Conservation (phyloP, 1,140 invertebrate genomes). For the Pseudomyrmex flavicornis region DNA sequence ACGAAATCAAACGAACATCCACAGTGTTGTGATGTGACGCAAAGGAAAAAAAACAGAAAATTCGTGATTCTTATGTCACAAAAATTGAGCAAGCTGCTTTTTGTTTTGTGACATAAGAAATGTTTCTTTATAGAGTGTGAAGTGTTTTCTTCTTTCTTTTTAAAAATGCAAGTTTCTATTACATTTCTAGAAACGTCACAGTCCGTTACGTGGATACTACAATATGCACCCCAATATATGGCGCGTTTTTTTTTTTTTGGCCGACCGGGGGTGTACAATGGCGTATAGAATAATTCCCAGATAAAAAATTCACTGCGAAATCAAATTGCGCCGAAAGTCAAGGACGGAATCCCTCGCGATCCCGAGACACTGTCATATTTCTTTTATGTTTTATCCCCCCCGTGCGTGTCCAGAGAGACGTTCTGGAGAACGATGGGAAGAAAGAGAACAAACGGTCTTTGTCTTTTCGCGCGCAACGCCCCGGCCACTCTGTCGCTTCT, state of each 20-base stretch:
- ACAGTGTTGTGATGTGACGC: not conserved
- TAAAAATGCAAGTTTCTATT: no score
- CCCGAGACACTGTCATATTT: slow-evolving; percentile 15
- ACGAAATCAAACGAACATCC: slow-evolving; percentile 36
- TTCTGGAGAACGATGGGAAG: no score
- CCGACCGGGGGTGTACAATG: not conserved
- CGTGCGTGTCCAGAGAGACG: not conserved
- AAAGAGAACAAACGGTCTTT: slow-evolving; percentile 24
- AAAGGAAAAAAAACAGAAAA: not conserved
- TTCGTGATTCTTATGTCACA: no score
- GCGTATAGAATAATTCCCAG: not conserved
- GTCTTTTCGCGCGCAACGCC: slow-evolving; percentile 5
- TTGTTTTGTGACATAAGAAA: no score
- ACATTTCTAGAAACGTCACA: no score
- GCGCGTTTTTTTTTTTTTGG: not conserved
- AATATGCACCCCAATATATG: not conserved
- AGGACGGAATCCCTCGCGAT: not conserved
- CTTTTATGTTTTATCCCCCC: slow-evolving; percentile 2
- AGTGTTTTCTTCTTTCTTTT: no score
- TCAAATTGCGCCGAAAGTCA: slow-evolving; percentile 26
- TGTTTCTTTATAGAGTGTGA: no score
- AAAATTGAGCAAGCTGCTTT: not conserved
- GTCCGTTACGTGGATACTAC: not conserved
- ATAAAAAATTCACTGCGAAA: slow-evolving; percentile 27
- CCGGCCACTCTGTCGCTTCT: not conserved